Base-by-base conservation (phyloP, 2,888 invertebrate species). In the Brenthis daphne region DNA sequence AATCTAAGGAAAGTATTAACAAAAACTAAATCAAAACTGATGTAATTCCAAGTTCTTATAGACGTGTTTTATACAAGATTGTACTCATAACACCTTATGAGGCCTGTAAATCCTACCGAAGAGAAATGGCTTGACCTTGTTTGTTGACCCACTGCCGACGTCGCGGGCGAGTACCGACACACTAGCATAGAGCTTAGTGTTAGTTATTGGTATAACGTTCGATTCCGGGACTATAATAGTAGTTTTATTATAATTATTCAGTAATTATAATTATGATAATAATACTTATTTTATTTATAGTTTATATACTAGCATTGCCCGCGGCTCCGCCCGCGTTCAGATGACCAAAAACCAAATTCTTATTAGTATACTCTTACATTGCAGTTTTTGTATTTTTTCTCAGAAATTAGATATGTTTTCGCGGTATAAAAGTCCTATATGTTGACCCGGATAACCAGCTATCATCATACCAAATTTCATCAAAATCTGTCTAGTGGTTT, bases 111-210 rank as follows among this genome's bases (percentile, higher is more conserved):
- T 50, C 64, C 54, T 61, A 33, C 75, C 60, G 68, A 77, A 83
- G 91, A 92, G 92, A 92, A 92, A 92, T 92, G 92, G 83, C 83
- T 80, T 85, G 92, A 86, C 92, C 92, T 91, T 91, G 90, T 91
- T 92, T 82, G 83, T 82, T 92, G 92, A 90, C 92, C 92, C 82
- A 92, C 87, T 91, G 89, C 77, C 88, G 90, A 90, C 88, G 89
- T 90, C 90, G 88, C 91, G 73, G 85, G 78, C 85, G 82, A 81
- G 89, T 84, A 89, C 91, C 81, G 80, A 75, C 79, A 73, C 81
- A 78, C 80, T 50, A 29, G 29, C 47, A 5, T 48, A 14, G 6
- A 11, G 24, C 48, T 33, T 57, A 37, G 57, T 37, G 37, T 37
- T 50, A 50, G 50, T 48, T 60, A 16, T n/a, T 3, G 50, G 60